Evolutionary conservation across 1,140 invertebrate species (phyloP).

Genomic region (Lethocerus indicus): DNA sequence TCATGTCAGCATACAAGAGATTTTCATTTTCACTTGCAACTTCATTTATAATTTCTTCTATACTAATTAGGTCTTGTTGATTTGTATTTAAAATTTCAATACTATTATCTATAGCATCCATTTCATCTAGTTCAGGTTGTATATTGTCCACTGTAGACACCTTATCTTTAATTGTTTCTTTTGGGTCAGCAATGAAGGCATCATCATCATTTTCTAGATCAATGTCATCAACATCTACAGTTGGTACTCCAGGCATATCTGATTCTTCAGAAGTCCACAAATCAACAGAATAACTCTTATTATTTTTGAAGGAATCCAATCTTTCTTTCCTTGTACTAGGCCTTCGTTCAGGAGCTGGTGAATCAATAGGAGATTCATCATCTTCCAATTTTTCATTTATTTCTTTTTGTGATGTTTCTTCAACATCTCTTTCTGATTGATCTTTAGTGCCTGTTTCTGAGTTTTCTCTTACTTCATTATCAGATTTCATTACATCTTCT

Average conservation of each 20-base stretch:
- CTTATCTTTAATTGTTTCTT: constrained; percentile 3
- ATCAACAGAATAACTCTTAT: constrained; percentile 22
- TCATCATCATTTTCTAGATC: constrained; percentile 20
- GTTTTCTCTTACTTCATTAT: too few species aligned
- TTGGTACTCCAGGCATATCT: constrained; percentile 16
- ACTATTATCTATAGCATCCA: too few species aligned
- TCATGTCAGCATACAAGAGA: too few species aligned
- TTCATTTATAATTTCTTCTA: not conserved
- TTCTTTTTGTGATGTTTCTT: too few species aligned
- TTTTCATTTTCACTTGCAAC: too few species aligned
- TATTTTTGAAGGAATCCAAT: constrained; percentile 22
- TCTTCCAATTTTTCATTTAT: constrained; percentile 1
- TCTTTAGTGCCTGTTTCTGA: too few species aligned
- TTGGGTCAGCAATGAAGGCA: constrained; percentile 15
- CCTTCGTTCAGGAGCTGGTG: constrained; percentile 18
- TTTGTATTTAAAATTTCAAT: too few species aligned
- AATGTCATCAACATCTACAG: constrained; percentile 15
- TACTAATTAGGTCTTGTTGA: too few species aligned
- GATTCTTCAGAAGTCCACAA: constrained; percentile 21
- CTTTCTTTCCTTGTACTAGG: constrained; percentile 21
- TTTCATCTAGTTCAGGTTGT: too few species aligned
- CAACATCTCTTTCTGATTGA: too few species aligned
- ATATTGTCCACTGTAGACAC: not conserved
- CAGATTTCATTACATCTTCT: too few species aligned
- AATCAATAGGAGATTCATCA: too few species aligned